Evolutionary conservation across 2,797 vertebrate species (phyloP), one percentile per base, ranked within the genome.

Genomic region (Sebastes alutus): DNA sequence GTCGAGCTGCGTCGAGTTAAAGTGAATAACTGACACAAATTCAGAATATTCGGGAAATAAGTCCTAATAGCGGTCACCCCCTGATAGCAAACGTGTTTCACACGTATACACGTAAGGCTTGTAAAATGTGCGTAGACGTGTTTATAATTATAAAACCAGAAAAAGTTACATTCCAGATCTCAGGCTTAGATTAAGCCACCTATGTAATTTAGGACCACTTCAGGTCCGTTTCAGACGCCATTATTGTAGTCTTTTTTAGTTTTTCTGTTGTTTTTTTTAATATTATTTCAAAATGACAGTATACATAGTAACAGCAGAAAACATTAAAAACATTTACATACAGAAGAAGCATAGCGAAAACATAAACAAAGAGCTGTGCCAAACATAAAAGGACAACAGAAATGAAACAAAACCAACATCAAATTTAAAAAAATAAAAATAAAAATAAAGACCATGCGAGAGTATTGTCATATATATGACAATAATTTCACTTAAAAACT

Each of bases 171-270:
- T 14, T 20, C 2, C 0, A 23, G 1, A 62, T 3, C 0, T 35
- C 90, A 89, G 93, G 93, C 91, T 1, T 72, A 42, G 0, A 3
- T 10, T 20, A 13, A 5, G 83, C 58, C 83, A 67, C 55, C 90
- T 83, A 83, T 84, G 49, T 71, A 0, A 1, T 12, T 29, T 14
- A 86, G 62, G 85, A 3, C 84, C 80, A 25, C 1, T 1, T 42
- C 0, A 14, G 23, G 35, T 2, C 2, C 0, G 5, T 16, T 33
- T 1, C 3, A 7, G 75, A 61, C 9, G 83, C 89, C 93, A 93
- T 94, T 10, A 86, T 91, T 93, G 93, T 93, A 94, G 93, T 93
- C 23, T 13, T 38, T 55, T 27, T 18, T 16, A 0, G 27, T 23
- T 32, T 33, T 32, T 32, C 30, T 32, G 8, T 33, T 33, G 10